Evolutionary conservation across 1,140 invertebrate species (phyloP), one percentile per base, ranked within the genome.

Genomic region (Aporrectodea caliginosa): DNA sequence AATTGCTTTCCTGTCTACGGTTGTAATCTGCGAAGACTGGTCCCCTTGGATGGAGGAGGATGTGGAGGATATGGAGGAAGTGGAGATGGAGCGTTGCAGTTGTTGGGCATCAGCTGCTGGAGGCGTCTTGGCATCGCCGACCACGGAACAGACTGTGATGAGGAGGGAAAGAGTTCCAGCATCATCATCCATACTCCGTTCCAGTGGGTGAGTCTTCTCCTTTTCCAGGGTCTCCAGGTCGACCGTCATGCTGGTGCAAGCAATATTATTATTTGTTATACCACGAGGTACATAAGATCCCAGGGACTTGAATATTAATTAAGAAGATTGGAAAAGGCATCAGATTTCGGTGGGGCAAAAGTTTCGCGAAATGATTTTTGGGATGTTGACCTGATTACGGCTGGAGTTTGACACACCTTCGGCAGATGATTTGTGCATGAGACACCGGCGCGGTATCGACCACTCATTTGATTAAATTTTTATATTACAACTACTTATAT

Each of bases 101-200:
- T 58, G 43, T 6, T 6, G 43, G 22, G 43, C 6, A 22, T 58
- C 43, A 12, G 43, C 43, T n/a, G n/a, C n/a, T n/a, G n/a, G n/a
- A n/a, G n/a, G n/a, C n/a, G n/a, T n/a, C n/a, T n/a, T 95, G 22
- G 43, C 6, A 22, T 58, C 43, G 6, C 6, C 43, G 0, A 94
- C 94, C 0, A 95, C 97, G 0, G 96, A 97, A 82, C 95, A 98
- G 70, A 88, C 97, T 0, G 97, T 98, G 0, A 99, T 88, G 75
- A 99, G 90, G 1, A 99, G 89, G 85, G 94, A 94, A 72, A 99
- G 92, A 78, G 92, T 92, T 0, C 97, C 96, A 0, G 93, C 92
- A 31, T 84, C 85, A 83, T 98, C 95, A 88, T 98, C 95, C 16
- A 99, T 89, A 0, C 94, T 91, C 82, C 92, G 91, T 92, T 94